phyloP scores from a whole-genome alignment of 2,113 vertebrate species.

The Elephantulus edwardii region DNA sequence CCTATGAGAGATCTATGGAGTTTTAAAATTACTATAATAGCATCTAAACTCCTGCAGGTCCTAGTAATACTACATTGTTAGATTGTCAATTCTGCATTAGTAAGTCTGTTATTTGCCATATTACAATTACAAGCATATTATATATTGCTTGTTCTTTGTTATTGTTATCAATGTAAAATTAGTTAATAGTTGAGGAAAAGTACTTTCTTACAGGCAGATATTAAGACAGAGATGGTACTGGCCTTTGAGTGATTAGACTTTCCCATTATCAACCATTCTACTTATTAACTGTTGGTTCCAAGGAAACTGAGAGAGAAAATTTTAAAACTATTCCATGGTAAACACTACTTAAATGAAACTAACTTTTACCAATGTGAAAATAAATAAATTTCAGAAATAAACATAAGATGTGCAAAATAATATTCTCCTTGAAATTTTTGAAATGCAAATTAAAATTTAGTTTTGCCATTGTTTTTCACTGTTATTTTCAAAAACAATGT shows the following conservation, averaged over 20 bases:
- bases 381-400: slow-evolving; percentile 32
- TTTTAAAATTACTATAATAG: background rate
- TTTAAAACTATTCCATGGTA: slow-evolving; percentile 8
- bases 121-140: slow-evolving; percentile 10
- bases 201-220: background rate
- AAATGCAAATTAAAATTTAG: slow-evolving; percentile 28
- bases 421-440: slow-evolving; percentile 10
- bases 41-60: background rate
- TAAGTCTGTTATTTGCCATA: background rate
- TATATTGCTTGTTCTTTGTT: background rate
- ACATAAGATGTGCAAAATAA: background rate
- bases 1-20: background rate
- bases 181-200: background rate
- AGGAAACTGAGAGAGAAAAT: slow-evolving; percentile 2
- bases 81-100: slow-evolving; percentile 25
- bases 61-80: background rate
- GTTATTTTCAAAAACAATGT: no score
- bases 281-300: background rate
- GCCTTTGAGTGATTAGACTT: background rate
- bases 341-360: background rate
- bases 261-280: background rate
- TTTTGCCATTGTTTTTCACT: no score
- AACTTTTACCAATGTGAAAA: slow-evolving; percentile 23
- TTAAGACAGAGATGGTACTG: background rate
- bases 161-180: slow-evolving; percentile 28